Evolutionary conservation across 2,888 invertebrate genomes (phyloP).

Genomic region (Spodoptera picta): DNA sequence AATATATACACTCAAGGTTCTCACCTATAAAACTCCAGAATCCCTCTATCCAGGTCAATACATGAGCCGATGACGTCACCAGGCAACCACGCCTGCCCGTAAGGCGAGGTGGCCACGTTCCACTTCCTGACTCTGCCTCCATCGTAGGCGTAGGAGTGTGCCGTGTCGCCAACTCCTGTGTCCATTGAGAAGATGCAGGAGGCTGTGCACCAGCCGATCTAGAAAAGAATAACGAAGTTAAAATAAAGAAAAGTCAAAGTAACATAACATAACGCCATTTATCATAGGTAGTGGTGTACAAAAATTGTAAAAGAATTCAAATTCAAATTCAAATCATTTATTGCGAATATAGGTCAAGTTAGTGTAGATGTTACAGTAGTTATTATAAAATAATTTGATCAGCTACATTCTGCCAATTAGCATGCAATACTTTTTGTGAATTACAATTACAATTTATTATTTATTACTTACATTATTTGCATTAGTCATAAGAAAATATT

Average conservation of each 20-base stretch:
- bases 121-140: slow-evolving; percentile 92
- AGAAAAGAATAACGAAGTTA: slow-evolving; percentile 69
- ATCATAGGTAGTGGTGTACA: no score
- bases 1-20: background rate
- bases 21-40: slow-evolving; percentile 90
- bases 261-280: no score
- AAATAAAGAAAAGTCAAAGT: background rate
- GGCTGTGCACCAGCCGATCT: slow-evolving; percentile 94
- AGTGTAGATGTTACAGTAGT: no score
- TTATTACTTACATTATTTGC: no score
- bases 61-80: slow-evolving; percentile 94
- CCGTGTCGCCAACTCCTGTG: slow-evolving; percentile 93
- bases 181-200: slow-evolving; percentile 93
- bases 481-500: no score
- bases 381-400: no score
- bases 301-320: no score
- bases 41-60: slow-evolving; percentile 92
- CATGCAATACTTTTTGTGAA: no score
- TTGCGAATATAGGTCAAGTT: no score
- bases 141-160: slow-evolving; percentile 93
- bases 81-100: slow-evolving; percentile 94
- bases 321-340: no score
- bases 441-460: no score
- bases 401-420: no score
- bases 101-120: slow-evolving; percentile 92